Evolutionary conservation across 2,113 vertebrate genomes (phyloP).

Genomic region (Chauna torquata): DNA sequence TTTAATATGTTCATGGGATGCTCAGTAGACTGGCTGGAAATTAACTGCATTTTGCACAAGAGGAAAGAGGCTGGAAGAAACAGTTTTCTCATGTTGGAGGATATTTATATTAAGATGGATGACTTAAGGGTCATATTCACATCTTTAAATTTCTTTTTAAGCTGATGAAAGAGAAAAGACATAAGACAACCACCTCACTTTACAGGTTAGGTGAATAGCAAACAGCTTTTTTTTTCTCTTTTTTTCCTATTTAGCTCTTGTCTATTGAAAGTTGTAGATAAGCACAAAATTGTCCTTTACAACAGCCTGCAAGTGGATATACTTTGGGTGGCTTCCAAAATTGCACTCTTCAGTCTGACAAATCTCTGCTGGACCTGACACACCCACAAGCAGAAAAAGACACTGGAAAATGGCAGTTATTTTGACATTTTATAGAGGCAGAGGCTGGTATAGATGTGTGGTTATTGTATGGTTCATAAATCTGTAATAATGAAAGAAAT

Average conservation of each 20-base stretch:
- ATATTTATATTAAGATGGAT: not conserved
- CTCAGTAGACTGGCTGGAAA: not conserved
- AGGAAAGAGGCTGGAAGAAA: not conserved
- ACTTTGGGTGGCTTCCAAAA: not conserved
- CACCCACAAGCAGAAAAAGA: not conserved
- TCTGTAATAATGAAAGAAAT: not conserved
- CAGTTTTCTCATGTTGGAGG: not conserved
- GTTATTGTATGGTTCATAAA: not conserved
- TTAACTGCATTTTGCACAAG: not conserved
- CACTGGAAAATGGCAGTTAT: not conserved
- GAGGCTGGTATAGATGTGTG: not conserved
- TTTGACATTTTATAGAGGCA: not conserved
- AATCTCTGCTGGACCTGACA: not conserved
- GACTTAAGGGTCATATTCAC: not conserved
- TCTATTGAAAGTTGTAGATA: not conserved
- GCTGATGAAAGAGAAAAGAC: not conserved
- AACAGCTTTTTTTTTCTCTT: not conserved
- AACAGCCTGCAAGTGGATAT: not conserved
- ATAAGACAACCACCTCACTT: not conserved
- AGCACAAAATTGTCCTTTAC: not conserved
- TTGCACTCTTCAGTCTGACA: not conserved
- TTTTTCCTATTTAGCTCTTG: not conserved
- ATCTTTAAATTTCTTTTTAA: not conserved
- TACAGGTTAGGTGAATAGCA: not conserved
- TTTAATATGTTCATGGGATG: not conserved